Base-by-base conservation (phyloP, 2,888 invertebrate species). In the Tetragnatha montana region DNA sequence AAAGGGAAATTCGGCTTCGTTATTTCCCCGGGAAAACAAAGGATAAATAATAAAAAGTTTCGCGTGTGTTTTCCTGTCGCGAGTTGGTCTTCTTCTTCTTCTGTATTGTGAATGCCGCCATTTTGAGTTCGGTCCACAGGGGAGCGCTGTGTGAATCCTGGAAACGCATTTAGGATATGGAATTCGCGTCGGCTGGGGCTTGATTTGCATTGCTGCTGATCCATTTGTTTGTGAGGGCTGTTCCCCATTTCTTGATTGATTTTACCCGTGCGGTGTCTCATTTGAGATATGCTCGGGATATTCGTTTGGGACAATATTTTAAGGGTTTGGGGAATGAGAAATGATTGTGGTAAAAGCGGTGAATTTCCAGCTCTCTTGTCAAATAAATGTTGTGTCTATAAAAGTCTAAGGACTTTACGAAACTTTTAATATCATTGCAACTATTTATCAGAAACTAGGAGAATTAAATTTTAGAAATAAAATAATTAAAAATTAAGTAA, bases 141-240 rank as follows among this genome's bases (percentile, higher is more conserved):
- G 69, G 78, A 85, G 69, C 49, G 22, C 71, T 70, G 71, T 78
- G 71, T 79, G 79, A 85, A 78, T 85, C 78, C 71, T 50, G 70
- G 79, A 85, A 85, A 79, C 70, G 78, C 85, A 85, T 85, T 85
- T 85, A 85, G 85, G 70, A 85, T 85, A 85, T 85, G 85, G 79
- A 85, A 85, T 85, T 85, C 73, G 78, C 79, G 51, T 74, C 74
- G 35, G 12, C 73, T 50, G 81, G 50, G 71, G 70, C 78, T 79
- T 85, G 78, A 85, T 85, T 85, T 85, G 78, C 85, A 85, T 85
- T 60, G 68, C 71, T 85, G 78, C 70, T 78, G 85, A 85, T 85
- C 85, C 75, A 50, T 69, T 17, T 71, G 22, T 82, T 69, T 51
- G 6, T 12, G 17, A 17, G 60, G 60, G 73, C 19, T 68, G 68